A percentile compares a stretch with the other conserved stretches of the same genome.
phyloP scores from a whole-genome alignment of 2,113 vertebrate species.

The Saguinus midas region DNA sequence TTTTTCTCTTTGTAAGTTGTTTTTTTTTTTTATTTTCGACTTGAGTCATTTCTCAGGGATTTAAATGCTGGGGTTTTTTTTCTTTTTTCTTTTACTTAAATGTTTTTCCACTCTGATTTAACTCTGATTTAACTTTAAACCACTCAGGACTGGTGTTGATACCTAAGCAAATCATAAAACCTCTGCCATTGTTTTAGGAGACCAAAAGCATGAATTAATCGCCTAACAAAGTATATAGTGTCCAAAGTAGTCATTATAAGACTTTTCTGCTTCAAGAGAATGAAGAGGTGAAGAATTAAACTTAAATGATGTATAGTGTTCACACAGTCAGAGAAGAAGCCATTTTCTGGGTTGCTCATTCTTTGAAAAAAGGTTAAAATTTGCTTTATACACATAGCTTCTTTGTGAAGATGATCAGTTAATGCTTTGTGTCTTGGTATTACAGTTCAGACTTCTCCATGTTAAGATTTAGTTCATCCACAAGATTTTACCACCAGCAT shows the following conservation, averaged over 20 bases:
- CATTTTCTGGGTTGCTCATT: not conserved
- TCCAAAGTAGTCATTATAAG: not conserved
- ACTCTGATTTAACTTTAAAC: not conserved
- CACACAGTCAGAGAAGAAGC: not conserved
- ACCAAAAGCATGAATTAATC: constrained; percentile 30
- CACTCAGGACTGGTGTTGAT: constrained; percentile 32
- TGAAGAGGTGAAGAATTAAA: constrained; percentile 26
- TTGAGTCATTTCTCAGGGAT: constrained; percentile 2
- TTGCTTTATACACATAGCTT: not conserved
- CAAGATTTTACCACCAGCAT: not conserved
- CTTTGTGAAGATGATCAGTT: not conserved
- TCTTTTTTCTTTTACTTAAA: constrained; percentile 29
- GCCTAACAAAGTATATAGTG: not conserved
- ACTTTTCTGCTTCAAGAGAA: not conserved
- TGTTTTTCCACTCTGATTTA: not conserved
- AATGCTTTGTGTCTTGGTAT: not conserved
- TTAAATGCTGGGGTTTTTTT: constrained; percentile 34
- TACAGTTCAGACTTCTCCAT: not conserved
- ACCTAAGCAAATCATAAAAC: not conserved
- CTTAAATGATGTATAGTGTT: not conserved
- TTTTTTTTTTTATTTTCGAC: not conserved
- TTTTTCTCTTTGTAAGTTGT: not conserved
- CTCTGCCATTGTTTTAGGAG: not conserved
- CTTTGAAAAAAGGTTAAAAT: not conserved
- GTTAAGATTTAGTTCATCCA: not conserved